Conservation (phyloP, 2,888 invertebrate species). For the Hetaerina titia region DNA sequence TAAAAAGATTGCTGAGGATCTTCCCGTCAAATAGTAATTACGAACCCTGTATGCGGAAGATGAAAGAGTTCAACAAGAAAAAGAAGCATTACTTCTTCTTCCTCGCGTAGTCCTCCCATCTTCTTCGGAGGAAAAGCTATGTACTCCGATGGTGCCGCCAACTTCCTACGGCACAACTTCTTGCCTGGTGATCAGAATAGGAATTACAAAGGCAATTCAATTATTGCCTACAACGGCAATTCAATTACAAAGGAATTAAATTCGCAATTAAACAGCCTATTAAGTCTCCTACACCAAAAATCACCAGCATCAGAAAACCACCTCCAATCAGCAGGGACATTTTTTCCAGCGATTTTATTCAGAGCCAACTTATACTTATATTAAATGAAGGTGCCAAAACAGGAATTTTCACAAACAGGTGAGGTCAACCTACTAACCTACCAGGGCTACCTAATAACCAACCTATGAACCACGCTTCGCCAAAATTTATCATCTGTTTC, state of each 20-base stretch:
- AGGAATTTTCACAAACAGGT: too few relatives aligned
- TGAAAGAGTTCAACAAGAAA: neutral
- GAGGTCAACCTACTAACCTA: too few relatives aligned
- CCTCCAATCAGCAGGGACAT: neutral
- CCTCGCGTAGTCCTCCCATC: neutral
- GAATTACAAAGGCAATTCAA: neutral
- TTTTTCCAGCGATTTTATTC: neutral
- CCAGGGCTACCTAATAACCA: too few relatives aligned
- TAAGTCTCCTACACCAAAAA: neutral
- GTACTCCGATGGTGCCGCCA: neutral
- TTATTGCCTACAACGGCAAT: too few relatives aligned
- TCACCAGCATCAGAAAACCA: neutral
- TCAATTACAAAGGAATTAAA: neutral
- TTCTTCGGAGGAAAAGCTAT: neutral
- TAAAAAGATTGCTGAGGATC: neutral
- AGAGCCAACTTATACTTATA: neutral
- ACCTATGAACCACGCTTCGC: too few relatives aligned
- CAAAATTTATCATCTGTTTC: too few relatives aligned
- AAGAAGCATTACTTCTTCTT: neutral
- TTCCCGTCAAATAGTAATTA: constrained; percentile 24
- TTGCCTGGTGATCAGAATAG: neutral
- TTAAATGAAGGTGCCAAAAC: neutral
- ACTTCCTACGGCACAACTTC: neutral
- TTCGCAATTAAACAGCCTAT: neutral
- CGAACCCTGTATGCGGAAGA: neutral